phyloP scores from a whole-genome alignment of 2,888 invertebrate genomes.

The Heterodera filipjevi region DNA sequence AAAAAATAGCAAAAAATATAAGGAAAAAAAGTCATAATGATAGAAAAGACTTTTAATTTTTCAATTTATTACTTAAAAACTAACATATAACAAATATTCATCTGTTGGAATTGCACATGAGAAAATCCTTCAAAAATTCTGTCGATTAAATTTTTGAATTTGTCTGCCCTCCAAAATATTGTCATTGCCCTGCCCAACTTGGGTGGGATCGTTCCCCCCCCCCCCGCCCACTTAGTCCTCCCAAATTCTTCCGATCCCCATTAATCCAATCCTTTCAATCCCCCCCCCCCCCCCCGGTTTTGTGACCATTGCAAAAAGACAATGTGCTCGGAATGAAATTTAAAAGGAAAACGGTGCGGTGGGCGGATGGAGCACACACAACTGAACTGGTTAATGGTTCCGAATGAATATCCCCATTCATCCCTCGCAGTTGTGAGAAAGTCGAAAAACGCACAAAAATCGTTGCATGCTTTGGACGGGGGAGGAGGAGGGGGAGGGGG shows the following conservation, averaged over 20 bases:
- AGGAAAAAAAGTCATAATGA: too few relatives aligned
- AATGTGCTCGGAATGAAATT: conserved; percentile 3
- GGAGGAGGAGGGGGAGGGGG: background rate
- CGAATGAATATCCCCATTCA: background rate
- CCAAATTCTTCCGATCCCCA: conserved; percentile 4
- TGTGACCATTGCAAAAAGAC: background rate
- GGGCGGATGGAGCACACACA: too few relatives aligned
- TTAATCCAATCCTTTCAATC: conserved; percentile 1
- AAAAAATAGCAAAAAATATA: too few relatives aligned
- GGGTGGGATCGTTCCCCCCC: conserved; percentile 1
- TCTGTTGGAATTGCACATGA: too few relatives aligned
- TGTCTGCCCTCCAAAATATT: background rate
- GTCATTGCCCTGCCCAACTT: background rate
- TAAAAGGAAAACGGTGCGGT: background rate
- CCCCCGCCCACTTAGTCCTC: background rate
- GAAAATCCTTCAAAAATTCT: too few relatives aligned
- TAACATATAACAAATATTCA: too few relatives aligned
- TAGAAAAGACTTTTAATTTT: too few relatives aligned
- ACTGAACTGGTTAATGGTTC: background rate
- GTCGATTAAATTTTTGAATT: too few relatives aligned
- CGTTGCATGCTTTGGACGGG: too few relatives aligned
- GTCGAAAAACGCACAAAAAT: background rate
- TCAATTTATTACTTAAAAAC: too few relatives aligned
- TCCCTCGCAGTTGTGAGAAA: conserved; percentile 1
- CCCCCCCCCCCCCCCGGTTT: background rate